Evolutionary conservation across 2,797 vertebrate genomes (phyloP).

Genomic region (Ataeniobius toweri): DNA sequence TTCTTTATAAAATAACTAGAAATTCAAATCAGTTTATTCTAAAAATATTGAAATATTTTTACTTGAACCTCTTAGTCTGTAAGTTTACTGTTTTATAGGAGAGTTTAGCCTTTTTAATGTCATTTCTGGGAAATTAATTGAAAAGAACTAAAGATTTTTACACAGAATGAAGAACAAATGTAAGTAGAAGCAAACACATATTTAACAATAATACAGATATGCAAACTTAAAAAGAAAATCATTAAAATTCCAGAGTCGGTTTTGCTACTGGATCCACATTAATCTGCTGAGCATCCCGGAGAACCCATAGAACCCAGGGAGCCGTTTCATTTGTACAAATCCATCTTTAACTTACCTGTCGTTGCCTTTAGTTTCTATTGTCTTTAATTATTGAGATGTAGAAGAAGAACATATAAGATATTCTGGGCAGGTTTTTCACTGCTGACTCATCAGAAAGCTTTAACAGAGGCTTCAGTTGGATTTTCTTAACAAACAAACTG

Average conservation of each 20-base stretch:
- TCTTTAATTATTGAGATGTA: slow-evolving; percentile 69
- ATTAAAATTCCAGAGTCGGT: background rate
- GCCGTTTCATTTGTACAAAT: slow-evolving; percentile 41
- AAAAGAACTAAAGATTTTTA: background rate
- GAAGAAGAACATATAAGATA: slow-evolving; percentile 79
- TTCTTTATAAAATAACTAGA: background rate
- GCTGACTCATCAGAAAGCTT: slow-evolving; percentile 74
- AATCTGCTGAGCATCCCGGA: background rate
- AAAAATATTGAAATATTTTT: background rate
- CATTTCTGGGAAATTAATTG: background rate
- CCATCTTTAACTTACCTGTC: slow-evolving; percentile 78
- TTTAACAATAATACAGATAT: background rate
- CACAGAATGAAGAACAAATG: background rate
- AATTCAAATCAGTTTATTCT: background rate
- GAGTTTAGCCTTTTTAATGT: background rate
- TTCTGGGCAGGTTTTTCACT: slow-evolving; percentile 68
- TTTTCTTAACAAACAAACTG: slow-evolving; percentile 58
- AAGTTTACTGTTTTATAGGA: background rate
- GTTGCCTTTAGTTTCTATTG: slow-evolving; percentile 83
- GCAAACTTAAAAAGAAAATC: background rate
- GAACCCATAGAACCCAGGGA: background rate
- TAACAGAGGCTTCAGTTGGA: slow-evolving; percentile 54
- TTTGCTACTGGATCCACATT: background rate
- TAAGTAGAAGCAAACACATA: background rate
- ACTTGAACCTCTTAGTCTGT: background rate